These are phyloP conservation scores for Calosoma granatense DNA, from an alignment of 1,140 invertebrate genomes.

Conservation along the genomic window DNA sequence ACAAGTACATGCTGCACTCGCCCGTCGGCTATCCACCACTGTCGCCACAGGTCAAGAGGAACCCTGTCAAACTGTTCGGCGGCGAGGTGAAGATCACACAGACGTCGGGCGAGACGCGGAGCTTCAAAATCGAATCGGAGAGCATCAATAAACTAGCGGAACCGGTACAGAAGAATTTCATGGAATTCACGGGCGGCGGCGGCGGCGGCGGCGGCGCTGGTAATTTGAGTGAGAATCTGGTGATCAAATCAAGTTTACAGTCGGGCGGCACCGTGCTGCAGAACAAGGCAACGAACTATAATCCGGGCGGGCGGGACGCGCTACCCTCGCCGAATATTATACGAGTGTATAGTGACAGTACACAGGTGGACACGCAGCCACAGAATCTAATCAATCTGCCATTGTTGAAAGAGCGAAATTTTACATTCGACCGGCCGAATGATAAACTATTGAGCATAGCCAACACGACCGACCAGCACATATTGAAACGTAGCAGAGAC, in stretches of 20 bases:
- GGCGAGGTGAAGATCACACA: slow-evolving; percentile 60
- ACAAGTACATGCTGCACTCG: slow-evolving; percentile 17
- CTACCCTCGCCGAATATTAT: slow-evolving; percentile 21
- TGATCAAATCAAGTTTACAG: slow-evolving; percentile 60
- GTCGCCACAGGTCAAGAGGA: slow-evolving; percentile 26
- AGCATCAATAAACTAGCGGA: slow-evolving; percentile 31
- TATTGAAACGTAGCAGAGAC: background rate
- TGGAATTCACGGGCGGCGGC: slow-evolving; percentile 20
- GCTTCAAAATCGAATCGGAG: slow-evolving; percentile 56
- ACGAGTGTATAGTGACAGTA: slow-evolving; percentile 23
- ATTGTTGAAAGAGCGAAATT: slow-evolving; percentile 20
- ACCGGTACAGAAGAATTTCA: slow-evolving; percentile 18
- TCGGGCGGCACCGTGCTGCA: slow-evolving; percentile 62
- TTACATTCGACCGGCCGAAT: slow-evolving; percentile 15
- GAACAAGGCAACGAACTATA: slow-evolving; percentile 29
- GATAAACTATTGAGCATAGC: background rate
- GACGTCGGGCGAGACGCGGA: slow-evolving; percentile 49
- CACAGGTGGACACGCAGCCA: slow-evolving; percentile 9
- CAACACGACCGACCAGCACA: background rate
- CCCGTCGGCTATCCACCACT: slow-evolving; percentile 21
- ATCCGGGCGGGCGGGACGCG: slow-evolving; percentile 3
- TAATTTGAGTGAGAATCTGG: slow-evolving; percentile 36
- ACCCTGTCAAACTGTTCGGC: slow-evolving; percentile 62
- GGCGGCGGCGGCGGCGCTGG: too few species aligned
- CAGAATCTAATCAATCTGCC: slow-evolving; percentile 22